phyloP scores from a whole-genome alignment of 64 coral and sea anemone species.

The Pocillopora damicornis region DNA sequence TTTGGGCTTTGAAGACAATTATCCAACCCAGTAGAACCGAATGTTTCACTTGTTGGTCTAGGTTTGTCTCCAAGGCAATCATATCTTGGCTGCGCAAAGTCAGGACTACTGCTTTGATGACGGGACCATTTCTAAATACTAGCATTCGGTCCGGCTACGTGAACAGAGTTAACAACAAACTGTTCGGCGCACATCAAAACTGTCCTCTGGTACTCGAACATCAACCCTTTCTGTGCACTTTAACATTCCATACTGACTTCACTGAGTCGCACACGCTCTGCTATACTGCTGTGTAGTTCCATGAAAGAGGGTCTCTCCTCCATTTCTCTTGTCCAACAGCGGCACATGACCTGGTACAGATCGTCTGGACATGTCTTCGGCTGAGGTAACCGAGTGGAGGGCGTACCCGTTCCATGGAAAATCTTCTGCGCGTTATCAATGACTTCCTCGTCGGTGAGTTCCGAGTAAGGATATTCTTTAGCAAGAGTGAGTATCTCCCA shows the following conservation, averaged over 20 bases:
- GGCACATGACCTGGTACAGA: slow-evolving; percentile 78
- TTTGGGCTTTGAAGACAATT: too few relatives aligned
- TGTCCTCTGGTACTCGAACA: neutral
- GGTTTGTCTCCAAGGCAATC: too few relatives aligned
- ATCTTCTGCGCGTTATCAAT: slow-evolving; percentile 84
- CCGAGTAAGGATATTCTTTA: slow-evolving; percentile 67
- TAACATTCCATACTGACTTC: slow-evolving; percentile 20
- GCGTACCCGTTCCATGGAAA: slow-evolving; percentile 51
- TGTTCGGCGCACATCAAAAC: neutral
- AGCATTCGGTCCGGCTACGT: neutral
- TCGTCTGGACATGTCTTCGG: slow-evolving; percentile 73
- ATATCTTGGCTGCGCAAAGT: too few relatives aligned
- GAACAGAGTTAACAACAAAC: neutral
- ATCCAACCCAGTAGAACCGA: too few relatives aligned
- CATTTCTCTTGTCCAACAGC: slow-evolving; percentile 64
- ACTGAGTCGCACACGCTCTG: slow-evolving; percentile 60
- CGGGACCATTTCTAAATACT: neutral
- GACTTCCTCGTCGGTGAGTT: slow-evolving; percentile 77
- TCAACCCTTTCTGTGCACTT: neutral
- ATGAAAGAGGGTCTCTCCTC: slow-evolving; percentile 59
- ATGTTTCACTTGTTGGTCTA: too few relatives aligned
- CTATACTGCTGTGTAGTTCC: slow-evolving; percentile 53
- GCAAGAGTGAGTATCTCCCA: slow-evolving; percentile 97
- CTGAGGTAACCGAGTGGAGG: slow-evolving; percentile 28
- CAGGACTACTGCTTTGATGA: too few relatives aligned